Percentiles rank a stretch among this genome's conserved stretches.
These are phyloP conservation scores for Neosalanx taihuensis DNA, from an alignment of 2,797 vertebrate species.

Conservation along the genomic window DNA sequence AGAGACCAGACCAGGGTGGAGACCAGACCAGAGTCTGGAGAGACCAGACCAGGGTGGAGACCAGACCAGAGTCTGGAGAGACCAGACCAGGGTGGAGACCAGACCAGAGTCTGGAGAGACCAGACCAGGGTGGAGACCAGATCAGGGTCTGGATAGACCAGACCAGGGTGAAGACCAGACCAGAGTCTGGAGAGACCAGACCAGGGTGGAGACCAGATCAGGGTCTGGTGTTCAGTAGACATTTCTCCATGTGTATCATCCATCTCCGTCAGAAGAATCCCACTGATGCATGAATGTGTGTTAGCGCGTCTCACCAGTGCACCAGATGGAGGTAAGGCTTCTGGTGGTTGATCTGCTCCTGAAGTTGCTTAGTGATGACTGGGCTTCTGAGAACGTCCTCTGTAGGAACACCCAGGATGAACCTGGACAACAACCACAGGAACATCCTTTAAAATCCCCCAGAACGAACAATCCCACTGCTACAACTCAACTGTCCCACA, in stretches of 20 bases:
- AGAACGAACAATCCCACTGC: too few relatives aligned
- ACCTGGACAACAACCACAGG: constrained; percentile 60
- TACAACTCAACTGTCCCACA: too few relatives aligned
- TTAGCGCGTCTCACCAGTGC: neutral
- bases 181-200: too few relatives aligned
- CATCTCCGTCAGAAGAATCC: too few relatives aligned
- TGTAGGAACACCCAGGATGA: constrained; percentile 82
- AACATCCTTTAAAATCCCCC: neutral
- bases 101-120: constrained; percentile 56
- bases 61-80: too few relatives aligned
- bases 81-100: neutral
- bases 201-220: too few relatives aligned
- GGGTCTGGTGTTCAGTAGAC: too few relatives aligned
- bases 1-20: neutral
- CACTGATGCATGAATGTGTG: too few relatives aligned
- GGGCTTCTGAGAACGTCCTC: constrained; percentile 74
- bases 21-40: too few relatives aligned
- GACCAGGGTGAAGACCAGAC: neutral
- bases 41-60: too few relatives aligned
- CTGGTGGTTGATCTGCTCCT: constrained; percentile 78
- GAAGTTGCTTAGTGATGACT: constrained; percentile 74
- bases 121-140: neutral
- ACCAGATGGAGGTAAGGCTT: constrained; percentile 83
- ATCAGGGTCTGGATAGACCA: too few relatives aligned
- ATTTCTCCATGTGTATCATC: too few relatives aligned